Evolutionary conservation across 2,888 invertebrate species (phyloP).

Genomic region (Nymphalis polychloros): DNA sequence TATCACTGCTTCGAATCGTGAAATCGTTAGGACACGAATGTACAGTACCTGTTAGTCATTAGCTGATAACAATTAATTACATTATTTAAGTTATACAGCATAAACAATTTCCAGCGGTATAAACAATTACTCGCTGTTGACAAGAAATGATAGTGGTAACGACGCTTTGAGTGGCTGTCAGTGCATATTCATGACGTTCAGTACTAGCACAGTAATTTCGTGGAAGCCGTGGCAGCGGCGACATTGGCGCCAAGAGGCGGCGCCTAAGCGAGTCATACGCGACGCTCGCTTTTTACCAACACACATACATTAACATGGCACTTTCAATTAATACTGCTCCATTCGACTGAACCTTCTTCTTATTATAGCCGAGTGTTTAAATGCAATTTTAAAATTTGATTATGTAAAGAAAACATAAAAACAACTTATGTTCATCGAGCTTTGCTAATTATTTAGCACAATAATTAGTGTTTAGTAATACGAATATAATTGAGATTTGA

Average conservation of each 20-base stretch:
- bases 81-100: not conserved
- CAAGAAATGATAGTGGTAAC: constrained; percentile 29
- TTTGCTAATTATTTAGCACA: not conserved
- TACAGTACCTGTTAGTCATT: no score
- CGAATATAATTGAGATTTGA: not conserved
- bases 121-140: constrained; percentile 26
- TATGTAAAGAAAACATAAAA: not conserved
- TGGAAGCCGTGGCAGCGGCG: constrained; percentile 64
- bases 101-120: constrained; percentile 21
- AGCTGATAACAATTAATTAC: no score
- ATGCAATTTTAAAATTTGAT: not conserved
- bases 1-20: no score
- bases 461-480: not conserved
- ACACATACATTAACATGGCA: constrained; percentile 53
- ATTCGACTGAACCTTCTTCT: constrained; percentile 22
- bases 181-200: constrained; percentile 59
- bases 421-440: not conserved
- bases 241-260: constrained; percentile 67
- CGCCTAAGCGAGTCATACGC: constrained; percentile 60
- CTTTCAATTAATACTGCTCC: constrained; percentile 52
- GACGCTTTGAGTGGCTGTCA: constrained; percentile 46
- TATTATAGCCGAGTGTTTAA: constrained; percentile 20
- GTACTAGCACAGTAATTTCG: constrained; percentile 62
- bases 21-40: no score
- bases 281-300: constrained; percentile 56